Percentiles rank a stretch among this genome's conserved stretches.
Conservation (phyloP, 2,888 invertebrate species). For the Crioceris asparagi region DNA sequence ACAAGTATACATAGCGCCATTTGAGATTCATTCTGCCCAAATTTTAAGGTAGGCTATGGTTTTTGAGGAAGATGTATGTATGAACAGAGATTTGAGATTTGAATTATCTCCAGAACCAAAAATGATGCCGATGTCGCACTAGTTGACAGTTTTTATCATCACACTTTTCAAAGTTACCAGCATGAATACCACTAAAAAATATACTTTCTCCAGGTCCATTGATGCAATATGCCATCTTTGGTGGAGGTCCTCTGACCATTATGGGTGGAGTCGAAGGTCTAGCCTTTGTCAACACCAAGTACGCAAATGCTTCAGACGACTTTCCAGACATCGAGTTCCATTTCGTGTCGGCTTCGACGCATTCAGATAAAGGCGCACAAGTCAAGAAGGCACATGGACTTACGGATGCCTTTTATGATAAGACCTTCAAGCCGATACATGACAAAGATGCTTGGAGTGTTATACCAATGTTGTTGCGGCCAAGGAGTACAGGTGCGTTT, state of each 20-base stretch:
- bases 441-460: slow-evolving; percentile 75
- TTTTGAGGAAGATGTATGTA: too few species aligned
- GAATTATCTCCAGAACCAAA: too few species aligned
- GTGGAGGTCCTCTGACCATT: slow-evolving; percentile 74
- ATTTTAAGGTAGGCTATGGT: too few species aligned
- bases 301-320: slow-evolving; percentile 65
- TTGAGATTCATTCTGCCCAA: too few species aligned
- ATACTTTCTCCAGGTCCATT: slow-evolving; percentile 46
- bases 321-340: slow-evolving; percentile 78
- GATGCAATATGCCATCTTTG: slow-evolving; percentile 73
- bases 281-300: slow-evolving; percentile 84
- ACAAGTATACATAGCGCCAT: too few species aligned
- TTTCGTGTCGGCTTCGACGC: slow-evolving; percentile 77
- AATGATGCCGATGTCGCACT: too few species aligned
- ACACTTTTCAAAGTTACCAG: too few species aligned
- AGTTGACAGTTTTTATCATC: too few species aligned
- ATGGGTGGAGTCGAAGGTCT: slow-evolving; percentile 76
- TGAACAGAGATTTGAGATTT: too few species aligned
- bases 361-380: slow-evolving; percentile 76
- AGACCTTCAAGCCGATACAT: slow-evolving; percentile 63
- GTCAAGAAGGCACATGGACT: slow-evolving; percentile 70
- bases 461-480: slow-evolving; percentile 73
- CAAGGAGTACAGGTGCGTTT: slow-evolving; percentile 63
- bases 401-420: slow-evolving; percentile 60
- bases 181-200: too few species aligned